phyloP scores from a whole-genome alignment of 64 coral and sea anemone genomes.

The Dendrophyllia cribrosa region DNA sequence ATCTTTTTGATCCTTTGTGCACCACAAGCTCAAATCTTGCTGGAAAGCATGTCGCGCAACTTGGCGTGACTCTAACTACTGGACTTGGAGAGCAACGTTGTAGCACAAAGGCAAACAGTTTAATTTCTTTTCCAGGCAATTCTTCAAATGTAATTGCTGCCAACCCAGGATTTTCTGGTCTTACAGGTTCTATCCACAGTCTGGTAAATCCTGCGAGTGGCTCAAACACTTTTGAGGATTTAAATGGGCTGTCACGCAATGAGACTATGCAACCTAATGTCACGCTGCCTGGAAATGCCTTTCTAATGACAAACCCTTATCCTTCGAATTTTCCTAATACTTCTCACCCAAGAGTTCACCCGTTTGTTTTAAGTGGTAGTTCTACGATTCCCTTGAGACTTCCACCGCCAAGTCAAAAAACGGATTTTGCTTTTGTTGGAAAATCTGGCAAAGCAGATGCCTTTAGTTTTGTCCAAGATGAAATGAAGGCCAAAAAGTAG shows the following conservation, averaged over 20 bases:
- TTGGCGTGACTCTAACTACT: neutral
- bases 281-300: neutral
- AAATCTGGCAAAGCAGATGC: slow-evolving; percentile 59
- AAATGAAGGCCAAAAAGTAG: slow-evolving; percentile 64
- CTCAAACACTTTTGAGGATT: neutral
- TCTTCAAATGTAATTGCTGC: neutral
- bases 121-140: neutral
- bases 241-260: neutral
- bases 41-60: neutral
- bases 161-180: neutral
- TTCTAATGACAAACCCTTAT: neutral
- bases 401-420: slow-evolving; percentile 30
- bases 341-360: neutral
- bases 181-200: neutral
- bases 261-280: neutral
- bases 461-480: slow-evolving; percentile 78
- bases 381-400: slow-evolving; percentile 37
- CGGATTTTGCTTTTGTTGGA: slow-evolving; percentile 64
- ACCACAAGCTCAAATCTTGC: neutral
- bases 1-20: slow-evolving; percentile 37
- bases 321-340: neutral
- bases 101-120: neutral
- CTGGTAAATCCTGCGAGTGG: neutral
- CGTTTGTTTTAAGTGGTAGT: neutral
- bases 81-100: neutral